Evolutionary conservation across 2,113 vertebrate genomes (phyloP).

Genomic region (Epinephelus cyanopodus): DNA sequence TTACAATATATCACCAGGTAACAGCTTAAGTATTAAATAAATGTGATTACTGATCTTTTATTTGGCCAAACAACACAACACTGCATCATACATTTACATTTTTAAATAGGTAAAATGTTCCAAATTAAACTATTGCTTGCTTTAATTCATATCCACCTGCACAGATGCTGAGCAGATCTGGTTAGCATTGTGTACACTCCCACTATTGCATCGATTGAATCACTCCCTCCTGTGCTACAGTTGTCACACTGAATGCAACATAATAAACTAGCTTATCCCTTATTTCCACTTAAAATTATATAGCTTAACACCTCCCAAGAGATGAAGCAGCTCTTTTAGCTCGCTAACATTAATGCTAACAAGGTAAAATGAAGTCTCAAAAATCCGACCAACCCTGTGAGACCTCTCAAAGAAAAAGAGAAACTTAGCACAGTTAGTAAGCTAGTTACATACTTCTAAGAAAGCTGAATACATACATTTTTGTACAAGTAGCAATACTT

Average conservation of each 20-base stretch:
- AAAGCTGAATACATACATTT: fast-evolving
- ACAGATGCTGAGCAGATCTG: background rate
- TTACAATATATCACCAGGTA: background rate
- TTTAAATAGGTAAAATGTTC: background rate
- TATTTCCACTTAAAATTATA: background rate
- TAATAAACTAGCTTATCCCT: background rate
- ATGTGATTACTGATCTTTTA: background rate
- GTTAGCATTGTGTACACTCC: constrained; percentile 3
- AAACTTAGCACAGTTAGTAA: background rate
- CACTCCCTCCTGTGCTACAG: no score
- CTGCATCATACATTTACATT: no score
- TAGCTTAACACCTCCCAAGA: background rate
- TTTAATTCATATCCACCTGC: background rate
- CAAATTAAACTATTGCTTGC: background rate
- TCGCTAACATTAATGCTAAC: constrained; percentile 1
- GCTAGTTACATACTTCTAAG: background rate
- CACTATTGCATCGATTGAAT: background rate
- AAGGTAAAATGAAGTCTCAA: background rate
- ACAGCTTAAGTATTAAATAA: background rate
- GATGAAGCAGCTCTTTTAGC: background rate
- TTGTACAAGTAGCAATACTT: background rate
- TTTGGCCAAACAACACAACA: background rate
- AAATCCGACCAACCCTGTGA: background rate
- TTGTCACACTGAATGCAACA: background rate
- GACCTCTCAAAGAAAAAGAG: background rate